These are phyloP conservation scores for Oscarella lobularis DNA, from an alignment of 37 sponge, comb jelly and placozoan species.

Conservation along the genomic window DNA sequence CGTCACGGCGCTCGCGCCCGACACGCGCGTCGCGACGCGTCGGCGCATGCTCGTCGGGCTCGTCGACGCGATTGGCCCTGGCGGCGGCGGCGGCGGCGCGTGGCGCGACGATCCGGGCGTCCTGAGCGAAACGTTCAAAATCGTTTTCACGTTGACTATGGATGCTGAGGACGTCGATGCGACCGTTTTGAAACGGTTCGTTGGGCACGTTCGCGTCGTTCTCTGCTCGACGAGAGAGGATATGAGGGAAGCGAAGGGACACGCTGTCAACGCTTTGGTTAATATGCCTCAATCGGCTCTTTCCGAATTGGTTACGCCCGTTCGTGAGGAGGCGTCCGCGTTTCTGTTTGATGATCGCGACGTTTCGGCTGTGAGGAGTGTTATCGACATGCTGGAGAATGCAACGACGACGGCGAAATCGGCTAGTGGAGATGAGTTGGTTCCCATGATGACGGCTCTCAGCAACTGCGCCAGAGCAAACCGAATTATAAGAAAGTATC, in stretches of 20 bases:
- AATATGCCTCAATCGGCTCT: too few species aligned
- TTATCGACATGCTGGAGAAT: too few species aligned
- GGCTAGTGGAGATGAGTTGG: too few species aligned
- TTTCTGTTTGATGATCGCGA: not conserved
- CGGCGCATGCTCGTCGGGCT: not conserved
- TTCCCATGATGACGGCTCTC: too few species aligned
- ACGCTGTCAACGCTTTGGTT: not conserved
- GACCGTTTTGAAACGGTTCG: not conserved
- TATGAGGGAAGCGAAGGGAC: not conserved
- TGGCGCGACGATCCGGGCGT: not conserved
- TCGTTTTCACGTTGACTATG: not conserved
- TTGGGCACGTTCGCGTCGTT: not conserved
- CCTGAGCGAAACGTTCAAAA: not conserved
- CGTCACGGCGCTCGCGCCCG: constrained; percentile 27
- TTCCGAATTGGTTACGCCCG: too few species aligned
- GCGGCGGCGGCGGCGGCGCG: too few species aligned
- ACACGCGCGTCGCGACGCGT: too few species aligned
- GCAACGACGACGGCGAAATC: too few species aligned
- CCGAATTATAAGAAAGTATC: not conserved
- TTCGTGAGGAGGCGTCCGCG: too few species aligned
- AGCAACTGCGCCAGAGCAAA: not conserved
- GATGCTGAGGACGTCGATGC: not conserved
- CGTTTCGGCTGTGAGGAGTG: not conserved
- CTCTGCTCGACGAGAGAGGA: not conserved
- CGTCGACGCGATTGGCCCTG: too few species aligned